Evolutionary conservation across 2,797 vertebrate species (phyloP), one percentile per base, ranked within the genome.

Genomic region (Sparus aurata): DNA sequence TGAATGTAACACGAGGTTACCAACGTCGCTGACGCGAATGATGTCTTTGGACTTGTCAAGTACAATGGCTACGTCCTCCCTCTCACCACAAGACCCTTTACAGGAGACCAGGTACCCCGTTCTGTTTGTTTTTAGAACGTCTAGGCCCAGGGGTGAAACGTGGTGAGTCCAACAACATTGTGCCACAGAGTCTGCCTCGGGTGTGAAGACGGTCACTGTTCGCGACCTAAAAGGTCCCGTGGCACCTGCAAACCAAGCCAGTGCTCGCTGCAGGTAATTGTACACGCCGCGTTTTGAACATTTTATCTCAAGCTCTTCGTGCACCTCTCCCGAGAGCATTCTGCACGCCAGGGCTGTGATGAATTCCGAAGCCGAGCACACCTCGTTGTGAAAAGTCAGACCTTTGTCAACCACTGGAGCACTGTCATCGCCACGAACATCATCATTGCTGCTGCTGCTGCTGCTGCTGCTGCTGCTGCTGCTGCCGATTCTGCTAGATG

Each of bases 181-280:
- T 1, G 25, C 3, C 0, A 3, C 7, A 1, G n/a, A 23, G 41
- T 78, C 38, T 0, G 61, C 61, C 6, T 79, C 69, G 0, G 55
- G 76, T 0, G 69, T 79, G n/a, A 71, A 79, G 0, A 73, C 62
- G 0, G 62, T 73, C 16, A 79, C 69, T 0, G 7, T 3, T 0
- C 76, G 62, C 1, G 45, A 60, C 18, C 76, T 67, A n/a, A 79
- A 79, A 1, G 76, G 76, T 0, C 76, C 76, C 0, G 76, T 27
- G 46, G 62, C 76, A 0, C 69, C 62, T 1, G 76, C 69, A 1
- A 79, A 72, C 76, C 79, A 81, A 1, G 47, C 54, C 18, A 81
- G 3, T 0, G 55, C 54, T 0, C 46, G 15, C 47, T 81, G 79
- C 0, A 81, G 5, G 55, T 81, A 81, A 1, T 16, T 10, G 60